Conservation (phyloP, 2,888 invertebrate species). For the Tipula lateralis region DNA sequence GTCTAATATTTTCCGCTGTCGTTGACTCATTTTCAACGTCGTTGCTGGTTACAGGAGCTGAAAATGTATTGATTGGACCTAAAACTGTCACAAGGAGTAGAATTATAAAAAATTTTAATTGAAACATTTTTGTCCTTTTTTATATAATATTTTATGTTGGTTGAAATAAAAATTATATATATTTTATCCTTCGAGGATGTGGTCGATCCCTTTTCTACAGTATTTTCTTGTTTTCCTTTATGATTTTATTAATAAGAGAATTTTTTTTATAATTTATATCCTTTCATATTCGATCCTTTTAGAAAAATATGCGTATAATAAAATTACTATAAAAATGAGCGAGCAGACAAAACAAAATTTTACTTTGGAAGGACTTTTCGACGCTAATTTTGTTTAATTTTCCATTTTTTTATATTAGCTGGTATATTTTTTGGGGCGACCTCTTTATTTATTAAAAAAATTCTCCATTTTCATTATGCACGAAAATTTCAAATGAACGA, state of each 20-base stretch:
- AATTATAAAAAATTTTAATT: constrained; percentile 19
- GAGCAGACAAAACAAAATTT: not conserved
- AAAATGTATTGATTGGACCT: not conserved
- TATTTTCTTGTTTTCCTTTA: not conserved
- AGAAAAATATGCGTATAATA: not conserved
- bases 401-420: not conserved
- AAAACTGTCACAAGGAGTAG: not conserved
- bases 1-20: not conserved
- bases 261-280: not conserved
- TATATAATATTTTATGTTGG: not conserved
- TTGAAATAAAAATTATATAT: not conserved
- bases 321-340: not conserved
- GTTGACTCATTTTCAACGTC: not conserved
- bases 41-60: not conserved
- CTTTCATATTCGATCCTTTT: constrained; percentile 5
- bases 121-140: constrained; percentile 11
- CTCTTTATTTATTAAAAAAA: not conserved
- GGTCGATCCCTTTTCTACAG: not conserved
- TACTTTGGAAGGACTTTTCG: not conserved
- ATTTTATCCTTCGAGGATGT: constrained; percentile 1
- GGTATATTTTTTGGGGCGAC: not conserved
- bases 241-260: not conserved
- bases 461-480: not conserved
- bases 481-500: not conserved
- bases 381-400: constrained; percentile 5